Evolutionary conservation across 2,888 invertebrate species (phyloP), one percentile per base, ranked within the genome.

Genomic region (Mesoligia furuncula): DNA sequence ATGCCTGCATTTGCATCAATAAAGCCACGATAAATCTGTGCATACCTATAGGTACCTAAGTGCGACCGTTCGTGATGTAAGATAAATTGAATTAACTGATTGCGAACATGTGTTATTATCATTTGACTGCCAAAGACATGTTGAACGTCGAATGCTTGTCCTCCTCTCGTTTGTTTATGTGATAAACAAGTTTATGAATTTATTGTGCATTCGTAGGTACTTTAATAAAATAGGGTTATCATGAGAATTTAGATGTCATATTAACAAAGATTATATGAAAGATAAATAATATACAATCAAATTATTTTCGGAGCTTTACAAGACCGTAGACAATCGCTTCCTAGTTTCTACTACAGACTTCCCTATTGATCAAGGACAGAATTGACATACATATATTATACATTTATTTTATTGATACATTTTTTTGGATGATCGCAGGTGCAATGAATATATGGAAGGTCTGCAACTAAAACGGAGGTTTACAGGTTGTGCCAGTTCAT

Each of bases 1-100:
- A 83, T 85, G 77, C 71, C 72, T 69, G 75, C 75, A 83, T 82
- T 85, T 85, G 86, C 86, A 85, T 82, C 82, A 75, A 84, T 85
- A 80, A 83, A 78, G 67, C 68, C 62, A 66, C 81, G 39, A 85
- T 87, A 81, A 85, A 87, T 75, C 66, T 81, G 75, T 65, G 65
- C 65, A 8, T 73, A 80, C 42, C 67, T 70, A 68, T n/a, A 57
- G 51, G 11, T 57, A 59, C 36, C 36, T 48, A 85, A 74, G 75
- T 62, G 45, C 27, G 45, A 31, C n/a, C 31, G 57, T 51, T 54
- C n/a, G 59, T 67, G 69, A 61, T 70, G 66, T 48, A 64, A 85
- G 45, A 77, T 83, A 83, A 67, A 83, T 79, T 78, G 64, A 86
- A 82, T 75, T 83, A 87, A 83, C 72, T 78, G 75, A 67, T 83